A percentile compares a stretch with the other conserved stretches of the same genome.
Conservation (phyloP, 2,888 invertebrate species). For the Cataglyphis cursor region DNA sequence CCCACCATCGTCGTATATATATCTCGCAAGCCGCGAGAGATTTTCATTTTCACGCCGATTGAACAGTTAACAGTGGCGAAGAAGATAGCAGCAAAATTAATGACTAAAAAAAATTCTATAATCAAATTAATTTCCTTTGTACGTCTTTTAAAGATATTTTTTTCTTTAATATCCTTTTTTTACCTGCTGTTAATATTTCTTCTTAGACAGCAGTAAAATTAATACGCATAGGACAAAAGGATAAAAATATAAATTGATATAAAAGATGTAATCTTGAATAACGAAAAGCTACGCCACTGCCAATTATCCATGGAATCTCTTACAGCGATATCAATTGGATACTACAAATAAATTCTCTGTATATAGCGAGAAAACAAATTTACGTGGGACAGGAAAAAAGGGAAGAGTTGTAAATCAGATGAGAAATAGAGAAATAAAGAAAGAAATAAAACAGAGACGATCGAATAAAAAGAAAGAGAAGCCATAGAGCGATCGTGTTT, state of each 20-base stretch:
- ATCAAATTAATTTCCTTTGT: neutral
- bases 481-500: neutral
- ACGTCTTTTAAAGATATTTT: neutral
- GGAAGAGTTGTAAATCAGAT: neutral
- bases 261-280: neutral
- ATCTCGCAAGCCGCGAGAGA: neutral
- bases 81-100: neutral
- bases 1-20: neutral
- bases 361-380: constrained; percentile 59
- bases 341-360: constrained; percentile 49
- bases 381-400: constrained; percentile 1
- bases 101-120: neutral
- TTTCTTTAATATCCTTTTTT: neutral
- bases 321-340: constrained; percentile 62
- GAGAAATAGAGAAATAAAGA: neutral
- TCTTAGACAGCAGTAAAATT: neutral
- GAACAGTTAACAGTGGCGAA: neutral
- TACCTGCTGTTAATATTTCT: neutral
- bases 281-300: neutral
- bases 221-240: neutral
- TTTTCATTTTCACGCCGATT: constrained; percentile 12
- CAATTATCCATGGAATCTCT: constrained; percentile 46
- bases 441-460: constrained; percentile 1
- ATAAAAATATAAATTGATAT: neutral
- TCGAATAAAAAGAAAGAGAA: neutral